Conservation (phyloP, 2,113 vertebrate genomes). For the Tachysurus fulvidraco region DNA sequence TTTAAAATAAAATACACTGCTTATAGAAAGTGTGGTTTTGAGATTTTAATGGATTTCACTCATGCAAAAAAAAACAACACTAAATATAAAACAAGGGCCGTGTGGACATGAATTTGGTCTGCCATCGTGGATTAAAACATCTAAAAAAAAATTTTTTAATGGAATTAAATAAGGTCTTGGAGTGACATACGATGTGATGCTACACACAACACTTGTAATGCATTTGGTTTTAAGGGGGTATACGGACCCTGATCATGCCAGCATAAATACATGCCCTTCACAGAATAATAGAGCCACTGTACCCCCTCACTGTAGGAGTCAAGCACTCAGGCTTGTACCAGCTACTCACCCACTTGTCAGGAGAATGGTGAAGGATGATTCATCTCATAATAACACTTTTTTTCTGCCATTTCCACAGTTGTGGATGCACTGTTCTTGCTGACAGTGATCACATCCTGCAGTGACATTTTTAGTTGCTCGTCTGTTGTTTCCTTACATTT, state of each 20-base stretch:
- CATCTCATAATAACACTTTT: neutral
- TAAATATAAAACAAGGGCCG: neutral
- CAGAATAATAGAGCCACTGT: neutral
- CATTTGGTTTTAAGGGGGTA: neutral
- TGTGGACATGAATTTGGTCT: neutral
- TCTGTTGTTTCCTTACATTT: neutral
- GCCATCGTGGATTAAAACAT: neutral
- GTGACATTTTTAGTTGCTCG: neutral
- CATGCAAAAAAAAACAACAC: neutral
- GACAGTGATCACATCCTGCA: neutral
- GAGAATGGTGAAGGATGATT: neutral
- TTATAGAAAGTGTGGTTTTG: neutral
- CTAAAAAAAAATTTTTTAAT: neutral
- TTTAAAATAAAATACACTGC: neutral
- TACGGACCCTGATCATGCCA: neutral
- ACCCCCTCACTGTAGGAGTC: neutral
- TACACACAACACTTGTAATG: neutral
- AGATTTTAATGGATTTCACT: neutral
- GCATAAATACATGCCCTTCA: neutral
- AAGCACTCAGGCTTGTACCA: neutral
- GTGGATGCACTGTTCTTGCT: neutral
- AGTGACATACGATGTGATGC: neutral
- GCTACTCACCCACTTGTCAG: neutral
- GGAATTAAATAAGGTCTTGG: neutral
- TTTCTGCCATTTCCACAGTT: constrained; percentile 3